These are phyloP conservation scores for Psettodes erumei DNA, from an alignment of 2,113 vertebrate genomes.

Conservation along the genomic window DNA sequence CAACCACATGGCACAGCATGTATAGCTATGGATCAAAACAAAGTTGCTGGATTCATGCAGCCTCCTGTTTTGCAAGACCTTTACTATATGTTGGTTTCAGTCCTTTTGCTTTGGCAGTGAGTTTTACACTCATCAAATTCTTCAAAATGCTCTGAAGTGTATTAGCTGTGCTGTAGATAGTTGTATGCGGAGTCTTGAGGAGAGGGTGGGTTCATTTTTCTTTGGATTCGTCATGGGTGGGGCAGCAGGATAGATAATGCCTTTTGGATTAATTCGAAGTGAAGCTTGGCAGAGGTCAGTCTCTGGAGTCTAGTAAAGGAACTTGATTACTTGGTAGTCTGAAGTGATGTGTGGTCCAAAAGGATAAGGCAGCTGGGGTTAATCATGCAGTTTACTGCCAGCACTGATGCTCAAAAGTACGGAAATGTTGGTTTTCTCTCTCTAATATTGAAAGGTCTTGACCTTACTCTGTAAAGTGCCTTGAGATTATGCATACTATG, in stretches of 20 bases:
- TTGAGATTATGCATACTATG: no score
- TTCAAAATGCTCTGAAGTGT: background rate
- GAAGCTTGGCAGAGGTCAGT: conserved; percentile 71
- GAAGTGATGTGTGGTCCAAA: conserved; percentile 63
- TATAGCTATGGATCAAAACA: conserved; percentile 4
- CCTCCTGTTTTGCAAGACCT: background rate
- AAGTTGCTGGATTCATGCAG: background rate
- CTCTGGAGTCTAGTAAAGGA: conserved; percentile 45
- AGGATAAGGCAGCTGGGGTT: conserved; percentile 32
- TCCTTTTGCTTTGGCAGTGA: background rate
- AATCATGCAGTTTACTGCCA: conserved; percentile 30
- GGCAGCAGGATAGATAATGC: conserved; percentile 55
- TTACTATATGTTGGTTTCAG: background rate
- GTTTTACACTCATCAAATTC: background rate
- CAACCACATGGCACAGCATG: background rate
- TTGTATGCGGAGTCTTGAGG: conserved; percentile 17
- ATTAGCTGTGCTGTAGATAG: background rate
- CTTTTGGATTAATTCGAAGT: conserved; percentile 56
- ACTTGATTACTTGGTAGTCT: conserved; percentile 58
- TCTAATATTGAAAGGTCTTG: no score
- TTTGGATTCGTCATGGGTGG: conserved; percentile 61
- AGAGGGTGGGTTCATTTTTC: conserved; percentile 50
- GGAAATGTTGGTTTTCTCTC: background rate
- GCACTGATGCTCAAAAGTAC: background rate
- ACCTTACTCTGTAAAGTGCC: no score